phyloP scores from a whole-genome alignment of 2,888 invertebrate species.

The Polydrusus pterygomalis region DNA sequence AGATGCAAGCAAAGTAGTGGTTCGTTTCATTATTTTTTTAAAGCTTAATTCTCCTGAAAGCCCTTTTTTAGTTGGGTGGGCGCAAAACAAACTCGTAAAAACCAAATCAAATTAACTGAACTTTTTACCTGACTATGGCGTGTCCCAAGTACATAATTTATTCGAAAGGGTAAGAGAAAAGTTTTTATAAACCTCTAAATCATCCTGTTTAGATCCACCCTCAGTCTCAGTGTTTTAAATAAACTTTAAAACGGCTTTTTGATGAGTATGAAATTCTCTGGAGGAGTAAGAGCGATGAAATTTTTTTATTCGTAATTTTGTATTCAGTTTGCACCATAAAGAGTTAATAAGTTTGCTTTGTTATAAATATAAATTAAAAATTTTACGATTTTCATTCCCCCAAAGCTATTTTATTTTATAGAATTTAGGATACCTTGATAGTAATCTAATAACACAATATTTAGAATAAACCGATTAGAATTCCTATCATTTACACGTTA shows the following conservation, averaged over 20 bases:
- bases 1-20: not conserved
- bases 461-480: no score
- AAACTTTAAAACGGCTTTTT: conserved; percentile 11
- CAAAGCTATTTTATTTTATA: no score
- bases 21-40: conserved; percentile 20
- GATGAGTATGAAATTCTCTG: not conserved
- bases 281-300: not conserved
- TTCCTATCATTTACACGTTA: no score
- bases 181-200: conserved; percentile 39
- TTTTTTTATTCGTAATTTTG: not conserved
- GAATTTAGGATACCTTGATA: no score
- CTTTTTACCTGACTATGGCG: conserved; percentile 42
- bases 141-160: conserved; percentile 43
- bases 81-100: conserved; percentile 24
- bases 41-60: conserved; percentile 17
- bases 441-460: no score
- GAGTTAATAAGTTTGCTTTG: not conserved
- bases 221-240: conserved; percentile 21
- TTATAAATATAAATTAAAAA: no score
- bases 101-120: conserved; percentile 30
- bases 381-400: no score
- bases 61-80: conserved; percentile 23
- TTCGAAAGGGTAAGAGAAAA: conserved; percentile 34
- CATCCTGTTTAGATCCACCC: conserved; percentile 32
- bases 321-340: not conserved